These are phyloP conservation scores for Alca torda DNA, from an alignment of 2,797 vertebrate species.

Conservation along the genomic window DNA sequence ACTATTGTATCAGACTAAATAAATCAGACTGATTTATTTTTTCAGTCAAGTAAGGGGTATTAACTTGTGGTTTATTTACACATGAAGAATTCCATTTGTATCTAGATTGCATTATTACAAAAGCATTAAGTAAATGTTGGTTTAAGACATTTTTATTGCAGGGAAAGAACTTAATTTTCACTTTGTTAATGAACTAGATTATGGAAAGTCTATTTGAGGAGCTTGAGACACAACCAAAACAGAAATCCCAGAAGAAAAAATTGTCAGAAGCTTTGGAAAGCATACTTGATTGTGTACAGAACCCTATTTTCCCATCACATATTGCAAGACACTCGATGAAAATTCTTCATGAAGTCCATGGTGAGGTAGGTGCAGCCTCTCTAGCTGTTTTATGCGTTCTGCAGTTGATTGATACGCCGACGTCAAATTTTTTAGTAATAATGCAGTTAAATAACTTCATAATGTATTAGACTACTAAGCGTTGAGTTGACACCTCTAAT, in stretches of 20 bases:
- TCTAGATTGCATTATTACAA: not conserved
- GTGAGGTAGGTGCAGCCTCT: slow-evolving; percentile 78
- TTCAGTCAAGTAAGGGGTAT: not conserved
- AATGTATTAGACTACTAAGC: not conserved
- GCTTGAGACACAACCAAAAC: slow-evolving; percentile 50
- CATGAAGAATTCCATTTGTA: not conserved
- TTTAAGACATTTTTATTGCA: not conserved
- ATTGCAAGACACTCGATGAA: slow-evolving; percentile 80
- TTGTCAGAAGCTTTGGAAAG: slow-evolving; percentile 75
- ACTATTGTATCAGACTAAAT: not conserved
- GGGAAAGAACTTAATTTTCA: not conserved
- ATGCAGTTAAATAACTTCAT: not conserved
- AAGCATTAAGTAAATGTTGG: not conserved
- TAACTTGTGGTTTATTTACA: not conserved
- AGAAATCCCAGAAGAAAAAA: slow-evolving; percentile 73
- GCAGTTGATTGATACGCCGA: not conserved
- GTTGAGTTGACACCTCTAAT: not conserved
- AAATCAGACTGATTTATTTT: not conserved
- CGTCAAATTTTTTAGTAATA: not conserved
- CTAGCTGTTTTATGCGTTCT: not conserved
- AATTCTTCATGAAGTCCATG: slow-evolving; percentile 79
- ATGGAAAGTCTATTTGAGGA: slow-evolving; percentile 80
- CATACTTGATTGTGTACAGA: slow-evolving; percentile 78
- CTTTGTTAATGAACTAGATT: slow-evolving; percentile 72
- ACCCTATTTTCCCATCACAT: slow-evolving; percentile 83